Conservation (phyloP, 2,113 vertebrate genomes). For the Neotoma lepida region DNA sequence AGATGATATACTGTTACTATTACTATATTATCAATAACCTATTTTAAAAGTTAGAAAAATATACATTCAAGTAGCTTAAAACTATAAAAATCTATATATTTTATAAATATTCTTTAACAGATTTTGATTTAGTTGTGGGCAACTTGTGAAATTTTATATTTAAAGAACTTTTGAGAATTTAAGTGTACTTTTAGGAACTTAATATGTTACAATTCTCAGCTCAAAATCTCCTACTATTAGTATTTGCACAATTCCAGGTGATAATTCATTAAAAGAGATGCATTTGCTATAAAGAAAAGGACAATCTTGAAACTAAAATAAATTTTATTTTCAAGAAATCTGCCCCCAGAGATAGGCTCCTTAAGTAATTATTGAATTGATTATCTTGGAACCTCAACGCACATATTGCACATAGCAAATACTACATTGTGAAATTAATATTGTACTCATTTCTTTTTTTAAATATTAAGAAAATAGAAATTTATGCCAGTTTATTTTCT, state of each 20-base stretch:
- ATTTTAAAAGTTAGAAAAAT: not conserved
- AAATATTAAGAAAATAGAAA: not conserved
- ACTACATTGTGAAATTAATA: not conserved
- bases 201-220: not conserved
- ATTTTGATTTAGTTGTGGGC: not conserved
- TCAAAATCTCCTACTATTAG: not conserved
- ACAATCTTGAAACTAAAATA: constrained; percentile 4
- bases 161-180: not conserved
- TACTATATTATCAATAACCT: not conserved
- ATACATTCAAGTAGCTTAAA: not conserved
- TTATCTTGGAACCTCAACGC: not conserved
- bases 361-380: not conserved
- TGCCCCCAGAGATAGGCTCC: rapidly evolving
- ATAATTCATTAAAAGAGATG: not conserved
- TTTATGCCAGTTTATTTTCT: not conserved
- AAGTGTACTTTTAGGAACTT: not conserved
- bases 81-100: not conserved
- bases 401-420: not conserved
- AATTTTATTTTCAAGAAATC: not conserved
- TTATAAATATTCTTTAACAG: not conserved
- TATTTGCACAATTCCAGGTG: not conserved
- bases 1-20: not conserved
- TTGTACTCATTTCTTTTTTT: not conserved
- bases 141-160: not conserved
- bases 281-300: not conserved